A percentile compares a stretch with the other conserved stretches of the same genome.
These are phyloP conservation scores for Myanophis thanlyinensis DNA, from an alignment of 2,113 vertebrate species.

Conservation along the genomic window DNA sequence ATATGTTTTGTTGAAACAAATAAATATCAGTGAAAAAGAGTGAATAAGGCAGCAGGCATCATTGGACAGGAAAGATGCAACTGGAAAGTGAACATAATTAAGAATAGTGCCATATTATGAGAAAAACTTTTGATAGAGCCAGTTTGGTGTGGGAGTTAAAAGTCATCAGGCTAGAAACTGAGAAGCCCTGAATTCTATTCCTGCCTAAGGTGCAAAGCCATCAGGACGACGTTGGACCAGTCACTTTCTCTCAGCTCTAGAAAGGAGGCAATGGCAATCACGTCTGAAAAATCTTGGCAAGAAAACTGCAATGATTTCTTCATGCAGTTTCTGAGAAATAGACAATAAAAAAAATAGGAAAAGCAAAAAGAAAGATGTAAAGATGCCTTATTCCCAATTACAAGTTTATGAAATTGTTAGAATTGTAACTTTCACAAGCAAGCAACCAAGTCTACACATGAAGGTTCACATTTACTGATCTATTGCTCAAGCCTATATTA, in stretches of 20 bases:
- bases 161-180: not conserved
- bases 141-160: not conserved
- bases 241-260: no score
- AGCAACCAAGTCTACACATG: no score
- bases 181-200: not conserved
- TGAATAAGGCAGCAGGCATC: not conserved
- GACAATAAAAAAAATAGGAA: not conserved
- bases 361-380: not conserved
- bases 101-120: not conserved
- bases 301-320: no score
- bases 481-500: no score
- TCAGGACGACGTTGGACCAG: not conserved
- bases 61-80: not conserved
- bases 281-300: no score
- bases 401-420: not conserved
- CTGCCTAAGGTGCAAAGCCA: not conserved
- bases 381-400: not conserved
- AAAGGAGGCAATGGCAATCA: no score
- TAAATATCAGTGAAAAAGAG: not conserved
- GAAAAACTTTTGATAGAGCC: not conserved
- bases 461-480: no score
- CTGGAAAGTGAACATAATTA: not conserved
- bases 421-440: not conserved
- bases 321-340: no score
- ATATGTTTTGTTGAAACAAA: not conserved